Base-by-base conservation (phyloP, 2,113 vertebrate genomes). In the Acanthochromis polyacanthus region DNA sequence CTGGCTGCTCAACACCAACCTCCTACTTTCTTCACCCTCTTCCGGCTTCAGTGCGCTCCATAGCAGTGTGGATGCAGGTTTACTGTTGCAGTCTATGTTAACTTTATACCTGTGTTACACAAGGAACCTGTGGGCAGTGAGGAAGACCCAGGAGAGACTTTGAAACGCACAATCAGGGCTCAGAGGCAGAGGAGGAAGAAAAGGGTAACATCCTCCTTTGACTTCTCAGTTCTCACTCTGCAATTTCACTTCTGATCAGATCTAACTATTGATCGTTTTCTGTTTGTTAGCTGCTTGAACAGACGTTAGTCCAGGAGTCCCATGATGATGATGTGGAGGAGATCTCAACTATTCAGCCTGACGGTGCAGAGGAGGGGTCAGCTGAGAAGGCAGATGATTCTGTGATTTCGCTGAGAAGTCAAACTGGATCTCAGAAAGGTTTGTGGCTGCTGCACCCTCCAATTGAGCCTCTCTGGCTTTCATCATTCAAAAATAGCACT, bases 181-280 rank as follows among this genome's bases (percentile, higher is more conserved):
- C 93, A 93, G 78, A 92, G 94, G 56, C 92, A 91, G 53, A 92
- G 78, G 2, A 87, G 84, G 17, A 95, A 90, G 67, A 92, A 94
- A 63, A 78, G 72, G 93, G 97, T 97, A 36, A 83, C 16, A 2
- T 3, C 36, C 15, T 28, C 50, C 38, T 40, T 2, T 30, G 15
- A 3, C 2, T 4, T 6, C 14, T 71, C 11, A 45, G 0, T 59
- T 22, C 1, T 43, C 19, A 12, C 1, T 58, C 14, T 55, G 20
- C 23, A 1, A 16, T 69, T 40, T 3, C n/a, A 19, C 3, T 12
- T 0, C 20, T 1, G 23, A 20, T 38, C 4, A 15, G 11, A 17
- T 22, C 4, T 50, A 55, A 62, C 10, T 5, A 7, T 10, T n/a
- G n/a, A 7, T 17, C 3, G 17, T 15, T 22, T 62, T 15, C 5